Percentiles rank a stretch among this genome's conserved stretches.
Conservation (phyloP, 2,113 vertebrate species). For the Psammodynastes pulverulentus region DNA sequence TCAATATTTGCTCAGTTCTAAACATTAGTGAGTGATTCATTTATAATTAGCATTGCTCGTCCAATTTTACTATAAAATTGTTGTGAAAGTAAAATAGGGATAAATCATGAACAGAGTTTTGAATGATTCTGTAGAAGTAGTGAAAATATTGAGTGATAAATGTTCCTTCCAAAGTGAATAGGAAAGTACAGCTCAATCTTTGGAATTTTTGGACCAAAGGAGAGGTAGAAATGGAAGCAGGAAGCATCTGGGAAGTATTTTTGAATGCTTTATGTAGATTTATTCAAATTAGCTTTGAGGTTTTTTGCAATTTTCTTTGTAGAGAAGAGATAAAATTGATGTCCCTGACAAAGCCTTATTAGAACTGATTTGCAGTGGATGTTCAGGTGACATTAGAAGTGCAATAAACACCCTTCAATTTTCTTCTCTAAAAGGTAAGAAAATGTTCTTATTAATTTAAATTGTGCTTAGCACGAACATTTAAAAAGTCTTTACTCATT, state of each 20-base stretch:
- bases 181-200: background rate
- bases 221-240: background rate
- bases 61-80: background rate
- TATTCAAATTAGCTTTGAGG: background rate
- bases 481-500: background rate
- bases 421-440: constrained; percentile 78
- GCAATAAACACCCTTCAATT: constrained; percentile 97
- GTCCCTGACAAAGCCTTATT: constrained; percentile 73
- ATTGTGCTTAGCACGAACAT: background rate
- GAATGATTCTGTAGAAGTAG: background rate
- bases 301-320: constrained; percentile 32
- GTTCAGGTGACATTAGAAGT: constrained; percentile 91
- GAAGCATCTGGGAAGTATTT: background rate
- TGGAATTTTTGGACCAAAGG: background rate
- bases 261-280: background rate
- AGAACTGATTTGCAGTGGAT: constrained; percentile 84
- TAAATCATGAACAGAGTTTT: background rate
- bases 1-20: background rate
- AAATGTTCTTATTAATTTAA: background rate
- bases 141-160: background rate
- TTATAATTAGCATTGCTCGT: background rate
- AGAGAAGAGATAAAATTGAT: constrained; percentile 75
- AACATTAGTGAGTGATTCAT: background rate
- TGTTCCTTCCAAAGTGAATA: background rate
- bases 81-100: background rate